These are phyloP conservation scores for Epirrita christyi DNA, from an alignment of 2,888 invertebrate species.

Conservation along the genomic window DNA sequence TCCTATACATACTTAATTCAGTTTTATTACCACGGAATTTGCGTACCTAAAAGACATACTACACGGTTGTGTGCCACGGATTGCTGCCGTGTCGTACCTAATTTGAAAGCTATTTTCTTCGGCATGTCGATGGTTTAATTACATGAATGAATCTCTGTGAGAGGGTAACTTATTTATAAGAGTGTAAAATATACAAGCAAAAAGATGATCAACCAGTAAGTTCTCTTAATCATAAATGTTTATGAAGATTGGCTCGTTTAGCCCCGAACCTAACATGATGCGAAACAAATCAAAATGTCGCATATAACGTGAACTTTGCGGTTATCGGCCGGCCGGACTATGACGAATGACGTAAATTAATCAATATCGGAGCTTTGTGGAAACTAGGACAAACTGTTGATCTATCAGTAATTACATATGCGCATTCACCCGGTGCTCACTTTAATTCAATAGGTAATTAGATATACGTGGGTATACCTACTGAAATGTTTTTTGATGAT, in stretches of 20 bases:
- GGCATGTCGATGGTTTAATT: no score
- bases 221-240: background rate
- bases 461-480: no score
- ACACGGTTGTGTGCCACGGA: no score
- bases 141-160: no score
- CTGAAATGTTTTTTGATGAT: no score
- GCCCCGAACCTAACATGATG: background rate
- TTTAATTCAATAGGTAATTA: slow-evolving; percentile 8
- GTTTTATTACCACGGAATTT: background rate
- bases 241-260: background rate
- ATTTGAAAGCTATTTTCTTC: no score
- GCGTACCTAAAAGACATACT: background rate
- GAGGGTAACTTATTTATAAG: no score
- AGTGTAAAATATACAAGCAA: no score
- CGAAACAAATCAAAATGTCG: slow-evolving; percentile 6
- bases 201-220: background rate
- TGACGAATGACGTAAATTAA: slow-evolving; percentile 31
- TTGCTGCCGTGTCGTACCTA: no score
- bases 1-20: background rate
- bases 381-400: slow-evolving; percentile 34
- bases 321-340: slow-evolving; percentile 30
- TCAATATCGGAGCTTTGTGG: slow-evolving; percentile 24
- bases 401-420: slow-evolving; percentile 26
- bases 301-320: slow-evolving; percentile 26
- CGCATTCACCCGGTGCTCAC: slow-evolving; percentile 19